These are phyloP conservation scores for Triops longicaudatus DNA, from an alignment of 1,140 invertebrate species.

Conservation along the genomic window DNA sequence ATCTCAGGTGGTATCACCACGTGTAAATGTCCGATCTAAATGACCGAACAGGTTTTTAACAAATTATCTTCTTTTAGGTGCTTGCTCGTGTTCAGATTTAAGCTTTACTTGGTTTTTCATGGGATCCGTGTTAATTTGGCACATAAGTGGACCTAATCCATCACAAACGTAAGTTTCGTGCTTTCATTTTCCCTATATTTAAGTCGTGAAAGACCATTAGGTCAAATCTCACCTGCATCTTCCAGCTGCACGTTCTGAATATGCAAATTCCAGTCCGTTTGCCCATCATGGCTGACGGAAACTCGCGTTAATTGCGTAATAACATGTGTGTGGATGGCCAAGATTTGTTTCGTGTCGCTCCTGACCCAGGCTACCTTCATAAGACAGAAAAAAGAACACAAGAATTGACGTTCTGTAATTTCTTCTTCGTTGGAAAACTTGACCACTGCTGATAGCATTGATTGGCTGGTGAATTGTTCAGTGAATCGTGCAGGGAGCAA, in stretches of 20 bases:
- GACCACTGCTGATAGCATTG: slow-evolving; percentile 19
- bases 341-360: slow-evolving; percentile 75
- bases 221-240: slow-evolving; percentile 61
- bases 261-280: slow-evolving; percentile 84
- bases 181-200: neutral
- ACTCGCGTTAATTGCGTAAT: slow-evolving; percentile 76
- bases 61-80: no score
- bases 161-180: slow-evolving; percentile 8
- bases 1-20: slow-evolving; percentile 79
- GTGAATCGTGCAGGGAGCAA: slow-evolving; percentile 1
- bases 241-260: slow-evolving; percentile 78
- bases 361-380: slow-evolving; percentile 84
- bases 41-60: slow-evolving; percentile 32
- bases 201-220: slow-evolving; percentile 53
- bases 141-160: slow-evolving; percentile 40
- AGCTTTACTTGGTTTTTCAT: slow-evolving; percentile 74
- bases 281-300: slow-evolving; percentile 77
- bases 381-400: slow-evolving; percentile 29
- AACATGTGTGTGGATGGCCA: slow-evolving; percentile 81
- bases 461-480: slow-evolving; percentile 20
- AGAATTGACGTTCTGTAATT: neutral
- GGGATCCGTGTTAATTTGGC: slow-evolving; percentile 84
- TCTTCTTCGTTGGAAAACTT: slow-evolving; percentile 15
- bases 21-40: slow-evolving; percentile 66
- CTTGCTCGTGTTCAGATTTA: no score